Percentiles rank a stretch among this genome's conserved stretches.
Evolutionary conservation across 2,113 vertebrate species (phyloP).

Genomic region (Nannospalax galili): DNA sequence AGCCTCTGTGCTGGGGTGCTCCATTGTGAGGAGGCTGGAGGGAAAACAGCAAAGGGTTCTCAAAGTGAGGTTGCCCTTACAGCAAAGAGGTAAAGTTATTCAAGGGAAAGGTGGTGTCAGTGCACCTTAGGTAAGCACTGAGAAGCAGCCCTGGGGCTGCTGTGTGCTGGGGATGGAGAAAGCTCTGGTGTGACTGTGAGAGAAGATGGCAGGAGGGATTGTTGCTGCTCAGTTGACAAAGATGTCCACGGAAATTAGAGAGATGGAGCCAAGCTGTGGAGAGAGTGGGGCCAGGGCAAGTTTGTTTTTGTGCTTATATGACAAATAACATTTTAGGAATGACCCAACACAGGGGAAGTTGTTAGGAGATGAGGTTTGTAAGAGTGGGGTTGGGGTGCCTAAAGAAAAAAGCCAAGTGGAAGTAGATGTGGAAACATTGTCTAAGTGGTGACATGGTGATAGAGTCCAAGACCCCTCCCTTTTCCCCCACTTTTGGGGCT

Average conservation of each 20-base stretch:
- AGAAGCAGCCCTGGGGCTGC: background rate
- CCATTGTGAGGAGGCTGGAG: background rate
- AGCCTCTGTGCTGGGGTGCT: background rate
- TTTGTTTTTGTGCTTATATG: background rate
- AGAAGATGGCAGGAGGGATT: background rate
- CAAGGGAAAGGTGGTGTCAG: background rate
- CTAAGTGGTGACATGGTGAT: too few species aligned
- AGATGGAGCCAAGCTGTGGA: background rate
- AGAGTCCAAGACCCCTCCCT: too few species aligned
- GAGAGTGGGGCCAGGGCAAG: too few species aligned
- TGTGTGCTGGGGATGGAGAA: too few species aligned
- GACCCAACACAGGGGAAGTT: background rate
- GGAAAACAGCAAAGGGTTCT: background rate
- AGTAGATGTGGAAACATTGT: background rate
- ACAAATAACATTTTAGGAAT: background rate
- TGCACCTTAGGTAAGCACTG: background rate
- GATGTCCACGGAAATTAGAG: background rate
- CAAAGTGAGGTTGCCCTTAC: background rate
- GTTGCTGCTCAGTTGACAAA: background rate
- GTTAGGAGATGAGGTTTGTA: background rate
- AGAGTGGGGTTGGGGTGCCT: too few species aligned
- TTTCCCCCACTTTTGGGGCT: background rate
- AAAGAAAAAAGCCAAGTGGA: background rate
- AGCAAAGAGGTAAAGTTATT: background rate
- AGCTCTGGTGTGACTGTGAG: background rate